Percentiles rank a stretch among this genome's conserved stretches.
Evolutionary conservation across 2,888 invertebrate genomes (phyloP).

Genomic region (Nyleta sp.): DNA sequence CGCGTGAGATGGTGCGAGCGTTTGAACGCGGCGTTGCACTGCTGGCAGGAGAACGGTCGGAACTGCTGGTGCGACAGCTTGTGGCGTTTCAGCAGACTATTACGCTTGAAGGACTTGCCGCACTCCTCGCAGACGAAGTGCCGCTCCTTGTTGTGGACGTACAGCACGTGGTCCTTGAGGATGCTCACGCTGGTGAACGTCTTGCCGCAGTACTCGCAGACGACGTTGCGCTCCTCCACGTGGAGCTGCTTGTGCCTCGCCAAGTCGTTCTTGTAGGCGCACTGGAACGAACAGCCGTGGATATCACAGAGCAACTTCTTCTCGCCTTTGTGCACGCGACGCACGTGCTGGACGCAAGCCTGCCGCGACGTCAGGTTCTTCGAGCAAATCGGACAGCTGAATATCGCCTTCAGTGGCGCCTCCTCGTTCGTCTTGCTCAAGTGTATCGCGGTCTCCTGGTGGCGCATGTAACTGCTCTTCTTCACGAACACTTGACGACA

Average conservation of each 20-base stretch:
- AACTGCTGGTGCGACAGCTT: constrained; percentile 78
- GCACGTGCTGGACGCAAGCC: constrained; percentile 76
- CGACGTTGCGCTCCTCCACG: constrained; percentile 74
- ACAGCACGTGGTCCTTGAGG: constrained; percentile 79
- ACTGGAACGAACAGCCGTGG: constrained; percentile 75
- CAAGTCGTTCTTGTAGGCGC: constrained; percentile 76
- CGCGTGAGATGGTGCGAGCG: constrained; percentile 78
- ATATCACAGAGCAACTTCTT: constrained; percentile 76
- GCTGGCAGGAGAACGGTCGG: constrained; percentile 77
- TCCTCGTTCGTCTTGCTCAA: constrained; percentile 71
- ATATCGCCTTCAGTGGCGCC: constrained; percentile 69
- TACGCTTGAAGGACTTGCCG: constrained; percentile 79
- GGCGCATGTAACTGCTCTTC: constrained; percentile 71
- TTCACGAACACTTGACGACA: constrained; percentile 73
- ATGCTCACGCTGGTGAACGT: constrained; percentile 77
- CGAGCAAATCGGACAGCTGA: constrained; percentile 75
- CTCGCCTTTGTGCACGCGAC: constrained; percentile 75
- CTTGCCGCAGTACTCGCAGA: constrained; percentile 80
- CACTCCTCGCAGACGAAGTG: constrained; percentile 78
- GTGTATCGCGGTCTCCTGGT: constrained; percentile 71
- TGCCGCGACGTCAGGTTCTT: constrained; percentile 77
- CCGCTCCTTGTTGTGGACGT: constrained; percentile 76
- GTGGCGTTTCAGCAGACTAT: constrained; percentile 78
- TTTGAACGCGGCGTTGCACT: constrained; percentile 78
- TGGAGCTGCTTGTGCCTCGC: constrained; percentile 77